These are phyloP conservation scores for Phaedon cochleariae DNA, from an alignment of 2,888 invertebrate genomes.

Conservation along the genomic window DNA sequence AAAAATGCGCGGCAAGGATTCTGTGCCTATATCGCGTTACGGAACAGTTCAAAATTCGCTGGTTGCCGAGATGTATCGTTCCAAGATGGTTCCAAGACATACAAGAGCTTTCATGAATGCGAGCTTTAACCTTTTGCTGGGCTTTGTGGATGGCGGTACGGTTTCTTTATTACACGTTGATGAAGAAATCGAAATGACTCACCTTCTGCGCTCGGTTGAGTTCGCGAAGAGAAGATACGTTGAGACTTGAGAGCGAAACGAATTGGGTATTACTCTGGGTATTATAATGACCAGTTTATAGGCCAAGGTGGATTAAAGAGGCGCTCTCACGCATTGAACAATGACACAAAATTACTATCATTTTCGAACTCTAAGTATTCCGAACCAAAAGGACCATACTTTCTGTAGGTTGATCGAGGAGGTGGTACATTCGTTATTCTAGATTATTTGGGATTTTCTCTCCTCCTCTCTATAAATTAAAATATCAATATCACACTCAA, in stretches of 20 bases:
- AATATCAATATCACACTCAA: too few species aligned
- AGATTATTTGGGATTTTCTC: too few species aligned
- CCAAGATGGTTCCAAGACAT: not conserved
- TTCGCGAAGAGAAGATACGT: not conserved
- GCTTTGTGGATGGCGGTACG: not conserved
- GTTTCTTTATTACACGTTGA: not conserved
- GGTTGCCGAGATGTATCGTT: conserved; percentile 1
- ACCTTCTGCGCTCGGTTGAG: not conserved
- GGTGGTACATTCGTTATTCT: too few species aligned
- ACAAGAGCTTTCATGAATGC: not conserved
- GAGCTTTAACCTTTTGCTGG: not conserved
- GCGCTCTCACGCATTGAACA: too few species aligned
- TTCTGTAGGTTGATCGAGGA: too few species aligned
- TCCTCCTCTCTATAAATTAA: too few species aligned
- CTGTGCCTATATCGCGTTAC: conserved; percentile 1
- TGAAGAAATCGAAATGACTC: conserved; percentile 12
- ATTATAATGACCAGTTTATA: not conserved
- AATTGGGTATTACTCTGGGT: too few species aligned
- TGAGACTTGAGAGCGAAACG: not conserved
- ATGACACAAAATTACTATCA: too few species aligned
- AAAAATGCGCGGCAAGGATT: conserved; percentile 9
- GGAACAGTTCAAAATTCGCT: conserved; percentile 12
- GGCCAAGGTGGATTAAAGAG: not conserved
- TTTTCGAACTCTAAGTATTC: too few species aligned
- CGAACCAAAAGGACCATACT: too few species aligned